Evolutionary conservation across 2,797 vertebrate species (phyloP), one percentile per base, ranked within the genome.

Genomic region (Peromyscus attwateri): DNA sequence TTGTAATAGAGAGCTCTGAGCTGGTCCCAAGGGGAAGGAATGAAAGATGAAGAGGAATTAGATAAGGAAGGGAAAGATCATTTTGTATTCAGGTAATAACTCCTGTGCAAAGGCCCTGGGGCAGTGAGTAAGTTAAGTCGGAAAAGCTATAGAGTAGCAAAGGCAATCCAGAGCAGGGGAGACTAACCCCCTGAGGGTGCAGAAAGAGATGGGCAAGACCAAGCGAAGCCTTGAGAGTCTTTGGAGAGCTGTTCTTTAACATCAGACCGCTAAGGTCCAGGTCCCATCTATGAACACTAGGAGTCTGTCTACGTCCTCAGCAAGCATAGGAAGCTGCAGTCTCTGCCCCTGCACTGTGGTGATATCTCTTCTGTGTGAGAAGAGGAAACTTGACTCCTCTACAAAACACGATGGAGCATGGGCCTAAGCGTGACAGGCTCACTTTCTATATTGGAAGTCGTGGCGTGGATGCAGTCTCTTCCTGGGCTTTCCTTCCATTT

Each of bases 71-170:
- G 31, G 17, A 29, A 92, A 93, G 25, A 14, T 1, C 10, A 25
- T 57, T 82, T 70, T 76, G 14, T 7, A 10, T 19, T 37, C 1
- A 60, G 29, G 84, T 37, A 10, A 25, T 8, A 1, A 2, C 43
- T 85, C 37, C 75, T 52, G 21, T 89, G 57, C 91, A 94, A 93
- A 97, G 79, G 40, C 66, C 82, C 91, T 79, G 46, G n/a, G 80
- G 52, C 55, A 43, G 6, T 9, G 23, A 95, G 31, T 81, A 19
- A 57, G 49, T 40, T 76, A 31, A 88, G 11, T 21, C 11, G 17
- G 40, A 96, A 60, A n/a, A 85, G 25, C 46, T 80, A 7, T 75
- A 85, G 21, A 14, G 9, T 37, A 88, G 55, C 76, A 66, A 2
- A 37, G 21, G 11, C 52, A 91, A 73, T 12, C 14, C 60, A 87